Evolutionary conservation across 35 echinoderm and acorn worm species (phyloP).

Genomic region (Stichopus chloronotus): DNA sequence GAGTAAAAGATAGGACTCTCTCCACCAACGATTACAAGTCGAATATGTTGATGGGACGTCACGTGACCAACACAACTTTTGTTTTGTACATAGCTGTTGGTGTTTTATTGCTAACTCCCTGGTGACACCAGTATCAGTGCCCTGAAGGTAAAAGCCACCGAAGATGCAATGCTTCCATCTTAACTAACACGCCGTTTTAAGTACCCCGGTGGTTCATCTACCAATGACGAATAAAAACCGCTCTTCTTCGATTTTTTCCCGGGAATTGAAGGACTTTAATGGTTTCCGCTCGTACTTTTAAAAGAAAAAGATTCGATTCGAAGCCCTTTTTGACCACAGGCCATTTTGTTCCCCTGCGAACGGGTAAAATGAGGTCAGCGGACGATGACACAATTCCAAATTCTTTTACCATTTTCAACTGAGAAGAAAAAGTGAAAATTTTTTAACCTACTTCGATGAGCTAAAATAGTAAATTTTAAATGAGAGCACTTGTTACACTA

Average conservation of each 20-base stretch:
- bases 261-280: constrained; percentile 20
- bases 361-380: constrained; percentile 32
- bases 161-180: not conserved
- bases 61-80: not conserved
- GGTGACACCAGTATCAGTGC: not conserved
- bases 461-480: constrained; percentile 30
- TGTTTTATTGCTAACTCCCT: not conserved
- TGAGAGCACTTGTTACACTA: not conserved
- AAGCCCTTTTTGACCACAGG: constrained; percentile 33
- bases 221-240: not conserved
- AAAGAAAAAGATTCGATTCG: constrained; percentile 29
- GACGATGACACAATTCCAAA: constrained; percentile 35
- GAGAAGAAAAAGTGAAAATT: not conserved
- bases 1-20: too few species aligned
- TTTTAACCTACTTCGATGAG: constrained; percentile 25
- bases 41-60: not conserved
- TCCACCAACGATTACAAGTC: too few species aligned
- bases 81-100: not conserved
- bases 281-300: not conserved
- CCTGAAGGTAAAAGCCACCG: not conserved
- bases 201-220: constrained; percentile 5
- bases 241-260: constrained; percentile 20
- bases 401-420: not conserved
- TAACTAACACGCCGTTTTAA: not conserved
- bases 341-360: not conserved